Percentiles rank a stretch among this genome's conserved stretches.
Evolutionary conservation across 2,797 vertebrate genomes (phyloP).

Genomic region (Vipera latastei): DNA sequence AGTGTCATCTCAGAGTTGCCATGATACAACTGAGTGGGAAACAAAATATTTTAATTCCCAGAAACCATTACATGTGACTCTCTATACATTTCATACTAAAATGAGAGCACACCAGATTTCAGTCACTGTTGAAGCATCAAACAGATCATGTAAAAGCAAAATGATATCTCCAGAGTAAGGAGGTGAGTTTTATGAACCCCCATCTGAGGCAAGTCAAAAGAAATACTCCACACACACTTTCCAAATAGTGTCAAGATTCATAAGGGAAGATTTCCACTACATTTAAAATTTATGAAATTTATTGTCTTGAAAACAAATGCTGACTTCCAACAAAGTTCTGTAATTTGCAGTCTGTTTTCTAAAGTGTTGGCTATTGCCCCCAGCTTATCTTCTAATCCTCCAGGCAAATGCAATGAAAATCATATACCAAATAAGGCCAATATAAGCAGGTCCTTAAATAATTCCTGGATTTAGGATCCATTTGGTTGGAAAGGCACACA

Average conservation of each 20-base stretch:
- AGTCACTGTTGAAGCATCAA: neutral
- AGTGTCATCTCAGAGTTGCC: neutral
- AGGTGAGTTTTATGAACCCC: neutral
- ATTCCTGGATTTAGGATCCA: slow-evolving; percentile 6
- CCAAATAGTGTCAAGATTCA: neutral
- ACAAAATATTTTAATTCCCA: neutral
- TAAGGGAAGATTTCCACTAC: neutral
- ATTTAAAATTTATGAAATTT: neutral
- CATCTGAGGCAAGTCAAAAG: neutral
- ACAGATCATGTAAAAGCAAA: neutral
- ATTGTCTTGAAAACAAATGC: neutral
- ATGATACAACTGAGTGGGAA: neutral
- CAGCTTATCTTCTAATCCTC: neutral
- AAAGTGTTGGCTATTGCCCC: too few species aligned
- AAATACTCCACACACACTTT: neutral
- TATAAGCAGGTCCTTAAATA: neutral
- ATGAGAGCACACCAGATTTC: neutral
- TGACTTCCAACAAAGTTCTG: neutral
- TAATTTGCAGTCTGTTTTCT: too few species aligned
- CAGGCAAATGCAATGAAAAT: slow-evolving; percentile 8
- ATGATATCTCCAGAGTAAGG: neutral
- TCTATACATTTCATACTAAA: neutral
- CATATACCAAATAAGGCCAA: neutral
- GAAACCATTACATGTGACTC: neutral
- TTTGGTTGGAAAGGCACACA: neutral